A percentile compares a stretch with the other conserved stretches of the same genome.
phyloP scores from a whole-genome alignment of 2,113 vertebrate species.

The Rhinoderma darwinii region DNA sequence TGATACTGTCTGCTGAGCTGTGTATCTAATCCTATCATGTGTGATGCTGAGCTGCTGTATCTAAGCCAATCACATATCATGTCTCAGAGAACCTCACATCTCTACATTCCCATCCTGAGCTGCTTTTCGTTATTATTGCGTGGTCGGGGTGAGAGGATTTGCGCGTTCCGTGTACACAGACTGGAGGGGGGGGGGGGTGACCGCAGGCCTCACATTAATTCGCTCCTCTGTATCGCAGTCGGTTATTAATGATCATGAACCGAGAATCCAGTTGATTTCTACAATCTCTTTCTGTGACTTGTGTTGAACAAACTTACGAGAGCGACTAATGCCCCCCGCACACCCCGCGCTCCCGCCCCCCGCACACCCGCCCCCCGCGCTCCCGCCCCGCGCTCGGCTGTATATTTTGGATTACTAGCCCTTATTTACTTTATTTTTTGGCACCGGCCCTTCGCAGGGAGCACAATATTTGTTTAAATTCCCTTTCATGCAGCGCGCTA shows the following conservation, averaged over 20 bases:
- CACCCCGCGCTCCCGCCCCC: slow-evolving; percentile 37
- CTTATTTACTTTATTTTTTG: slow-evolving; percentile 82
- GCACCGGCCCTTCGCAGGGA: slow-evolving; percentile 73
- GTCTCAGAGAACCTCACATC: neutral
- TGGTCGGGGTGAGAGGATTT: neutral
- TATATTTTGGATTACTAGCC: slow-evolving; percentile 78
- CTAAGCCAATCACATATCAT: neutral
- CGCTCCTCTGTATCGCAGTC: neutral
- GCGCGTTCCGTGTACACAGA: neutral
- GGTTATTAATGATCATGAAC: neutral
- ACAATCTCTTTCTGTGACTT: slow-evolving; percentile 11
- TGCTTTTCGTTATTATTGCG: neutral
- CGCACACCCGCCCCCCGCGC: slow-evolving; percentile 14
- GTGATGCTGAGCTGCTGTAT: neutral
- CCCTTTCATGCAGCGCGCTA: slow-evolving; percentile 72
- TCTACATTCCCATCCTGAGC: neutral
- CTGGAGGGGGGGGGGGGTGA: too few relatives aligned
- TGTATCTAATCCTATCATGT: neutral
- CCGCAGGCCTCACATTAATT: neutral
- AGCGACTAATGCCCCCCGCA: too few relatives aligned
- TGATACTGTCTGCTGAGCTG: neutral
- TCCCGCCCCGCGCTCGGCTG: slow-evolving; percentile 63
- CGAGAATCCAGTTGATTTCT: slow-evolving; percentile 23
- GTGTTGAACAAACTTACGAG: neutral
- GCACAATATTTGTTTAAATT: slow-evolving; percentile 81